Base-by-base conservation (phyloP, 2,888 invertebrate genomes). In the Dendrolimus pini region DNA sequence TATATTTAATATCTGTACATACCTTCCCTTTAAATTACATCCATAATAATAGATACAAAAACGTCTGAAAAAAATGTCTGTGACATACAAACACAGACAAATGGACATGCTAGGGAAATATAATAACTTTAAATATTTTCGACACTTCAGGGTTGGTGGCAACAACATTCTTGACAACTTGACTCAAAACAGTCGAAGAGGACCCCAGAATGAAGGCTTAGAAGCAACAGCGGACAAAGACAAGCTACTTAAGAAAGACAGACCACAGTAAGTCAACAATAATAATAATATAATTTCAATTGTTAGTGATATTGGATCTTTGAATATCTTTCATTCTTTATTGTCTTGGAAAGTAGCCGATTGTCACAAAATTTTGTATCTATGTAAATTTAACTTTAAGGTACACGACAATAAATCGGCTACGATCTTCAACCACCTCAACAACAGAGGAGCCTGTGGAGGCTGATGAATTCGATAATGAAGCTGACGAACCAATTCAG, bases 391-490 rank as follows among this genome's bases (percentile, higher is more conserved):
- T 30, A 30, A 30, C 30, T 30, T 30, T 55, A 55, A 93, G 92
- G 66, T 93, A 93, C 68, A 92, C 92, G 2, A 92, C 93, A 1
- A 91, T 94, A 41, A 91, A 93, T 63, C 89, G 94, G 55, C 93
- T 94, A 63, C 91, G 93, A 41, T 91, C 93, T 1, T 84, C 91
- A 64, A 66, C 86, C 60, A 66, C 86, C 60, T 71, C 91, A 1
- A 75, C 80, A 0, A 77, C 83, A 2, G 70, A 73, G 18, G 75
- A 78, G 30, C 70, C 81, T 1, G 65, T 65, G 0, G 79, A 78
- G 2, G 76, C 77, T 3, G 77, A 75, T 2, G 80, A 80, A 55
- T 65, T 58, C 7, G 71, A 68, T 7, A 74, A 72, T 3, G 75
- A 74, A 41, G 72, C 74, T 0, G 78, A 83, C n/a, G 70, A 73